These are phyloP conservation scores for Spondyliosoma cantharus DNA, from an alignment of 2,797 vertebrate species.

Conservation along the genomic window DNA sequence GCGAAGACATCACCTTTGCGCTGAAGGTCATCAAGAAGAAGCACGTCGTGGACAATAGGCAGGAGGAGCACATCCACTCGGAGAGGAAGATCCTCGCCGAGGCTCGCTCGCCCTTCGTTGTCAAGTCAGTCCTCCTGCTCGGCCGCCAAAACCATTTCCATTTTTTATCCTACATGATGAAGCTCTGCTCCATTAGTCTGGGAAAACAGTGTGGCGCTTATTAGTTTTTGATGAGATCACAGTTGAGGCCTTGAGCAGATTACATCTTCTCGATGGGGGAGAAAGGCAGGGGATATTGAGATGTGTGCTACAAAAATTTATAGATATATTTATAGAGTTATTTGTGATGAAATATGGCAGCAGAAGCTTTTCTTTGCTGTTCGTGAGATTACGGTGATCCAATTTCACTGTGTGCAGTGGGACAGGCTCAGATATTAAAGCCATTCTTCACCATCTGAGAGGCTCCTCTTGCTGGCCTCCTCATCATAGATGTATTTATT, in stretches of 20 bases:
- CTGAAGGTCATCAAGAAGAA: constrained; percentile 96
- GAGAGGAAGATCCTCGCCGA: constrained; percentile 93
- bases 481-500: constrained; percentile 4
- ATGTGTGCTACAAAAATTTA: constrained; percentile 37
- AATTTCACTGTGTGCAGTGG: constrained; percentile 8
- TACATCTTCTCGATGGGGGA: constrained; percentile 16
- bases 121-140: constrained; percentile 85
- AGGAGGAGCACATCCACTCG: constrained; percentile 94
- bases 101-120: constrained; percentile 90
- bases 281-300: constrained; percentile 32
- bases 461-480: constrained; percentile 14
- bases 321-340: no score
- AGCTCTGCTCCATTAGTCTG: constrained; percentile 42
- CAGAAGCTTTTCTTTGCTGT: constrained; percentile 37
- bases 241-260: constrained; percentile 41
- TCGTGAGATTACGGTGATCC: constrained; percentile 42
- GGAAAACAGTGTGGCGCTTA: constrained; percentile 30
- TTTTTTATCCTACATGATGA: constrained; percentile 17
- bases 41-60: constrained; percentile 92
- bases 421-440: constrained; percentile 62
- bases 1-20: constrained; percentile 89
- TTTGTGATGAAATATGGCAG: constrained; percentile 49
- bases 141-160: constrained; percentile 1
- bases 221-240: constrained; percentile 69
- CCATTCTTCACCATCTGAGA: constrained; percentile 54